Base-by-base conservation (phyloP, 2,797 vertebrate genomes). In the Acanthiza pusilla region DNA sequence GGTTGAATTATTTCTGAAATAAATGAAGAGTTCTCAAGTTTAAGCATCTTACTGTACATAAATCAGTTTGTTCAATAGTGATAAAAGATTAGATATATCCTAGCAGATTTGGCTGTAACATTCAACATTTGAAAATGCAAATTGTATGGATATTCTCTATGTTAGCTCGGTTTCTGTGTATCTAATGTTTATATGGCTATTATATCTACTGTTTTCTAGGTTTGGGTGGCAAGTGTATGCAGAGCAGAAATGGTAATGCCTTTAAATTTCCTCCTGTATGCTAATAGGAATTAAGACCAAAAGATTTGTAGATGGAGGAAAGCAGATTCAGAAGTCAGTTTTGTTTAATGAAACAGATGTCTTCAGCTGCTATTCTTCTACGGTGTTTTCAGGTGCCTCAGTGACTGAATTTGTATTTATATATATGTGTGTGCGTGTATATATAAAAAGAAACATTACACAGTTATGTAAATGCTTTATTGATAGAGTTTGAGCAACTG, bases 341-440 rank as follows among this genome's bases (percentile, higher is more conserved):
- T 63, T 74, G 34, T 32, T 61, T 88, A 57, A 47, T 61, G 16
- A 9, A 67, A 3, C 20, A 54, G 62, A 57, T 6, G 5, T 48
- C 40, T 89, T 50, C 51, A 73, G 43, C 67, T 78, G 38, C 20
- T 53, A 0, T 62, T 82, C 13, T 42, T 72, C 48, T 53, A 0
- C n/a, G 20, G 13, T 76, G 30, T 42, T 53, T 66, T 63, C 67
- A 63, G 29, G 40, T 71, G 20, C n/a, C 22, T 73, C 60, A 71
- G 60, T 43, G 89, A 5, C 30, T 26, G 53, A 70, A 21, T 75
- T 72, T 38, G 10, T 66, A 6, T 50, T 40, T 77, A 3, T 50
- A 4, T 62, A 0, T 71, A 10, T 48, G 1, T 67, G 6, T 73
- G 20, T 71, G 5, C 67, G 1, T 60, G 2, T 29, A 2, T 65